Evolutionary conservation across 2,797 vertebrate species (phyloP).

Genomic region (Craterocephalus amniculus): DNA sequence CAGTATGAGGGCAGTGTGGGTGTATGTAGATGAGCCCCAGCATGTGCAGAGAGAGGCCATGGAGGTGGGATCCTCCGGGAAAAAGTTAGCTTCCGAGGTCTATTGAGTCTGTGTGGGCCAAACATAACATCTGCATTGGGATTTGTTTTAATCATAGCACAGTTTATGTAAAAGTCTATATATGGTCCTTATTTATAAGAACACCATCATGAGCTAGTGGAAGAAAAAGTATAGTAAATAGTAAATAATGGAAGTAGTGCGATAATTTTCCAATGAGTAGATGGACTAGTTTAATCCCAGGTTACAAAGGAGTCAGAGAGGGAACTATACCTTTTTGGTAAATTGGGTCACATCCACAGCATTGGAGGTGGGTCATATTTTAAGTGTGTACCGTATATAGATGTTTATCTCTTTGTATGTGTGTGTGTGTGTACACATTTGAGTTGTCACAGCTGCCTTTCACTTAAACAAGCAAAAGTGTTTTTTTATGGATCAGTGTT

Average conservation of each 20-base stretch:
- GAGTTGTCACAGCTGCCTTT: conserved; percentile 4
- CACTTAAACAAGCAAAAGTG: neutral
- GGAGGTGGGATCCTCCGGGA: conserved; percentile 29
- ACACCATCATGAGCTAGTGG: neutral
- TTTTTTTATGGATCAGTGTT: conserved; percentile 16
- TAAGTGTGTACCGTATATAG: conserved; percentile 7
- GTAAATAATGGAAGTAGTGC: no score
- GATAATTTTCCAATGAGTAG: neutral
- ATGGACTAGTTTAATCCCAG: neutral
- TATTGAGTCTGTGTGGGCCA: conserved; percentile 23
- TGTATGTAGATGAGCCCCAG: conserved; percentile 24
- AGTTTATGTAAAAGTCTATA: conserved; percentile 4
- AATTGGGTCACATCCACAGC: conserved; percentile 29
- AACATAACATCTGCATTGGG: conserved; percentile 31
- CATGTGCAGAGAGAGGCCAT: neutral
- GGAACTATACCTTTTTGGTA: conserved; percentile 8
- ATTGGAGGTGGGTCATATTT: conserved; percentile 38
- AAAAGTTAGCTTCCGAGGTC: conserved; percentile 23
- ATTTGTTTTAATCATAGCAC: conserved; percentile 2
- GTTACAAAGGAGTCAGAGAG: conserved; percentile 21
- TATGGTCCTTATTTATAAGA: conserved; percentile 10
- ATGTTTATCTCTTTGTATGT: neutral
- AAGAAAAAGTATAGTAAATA: neutral
- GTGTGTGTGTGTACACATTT: conserved; percentile 4
- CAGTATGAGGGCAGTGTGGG: conserved; percentile 30